These are phyloP conservation scores for Amphipoea lucens DNA, from an alignment of 2,888 invertebrate species.

Conservation along the genomic window DNA sequence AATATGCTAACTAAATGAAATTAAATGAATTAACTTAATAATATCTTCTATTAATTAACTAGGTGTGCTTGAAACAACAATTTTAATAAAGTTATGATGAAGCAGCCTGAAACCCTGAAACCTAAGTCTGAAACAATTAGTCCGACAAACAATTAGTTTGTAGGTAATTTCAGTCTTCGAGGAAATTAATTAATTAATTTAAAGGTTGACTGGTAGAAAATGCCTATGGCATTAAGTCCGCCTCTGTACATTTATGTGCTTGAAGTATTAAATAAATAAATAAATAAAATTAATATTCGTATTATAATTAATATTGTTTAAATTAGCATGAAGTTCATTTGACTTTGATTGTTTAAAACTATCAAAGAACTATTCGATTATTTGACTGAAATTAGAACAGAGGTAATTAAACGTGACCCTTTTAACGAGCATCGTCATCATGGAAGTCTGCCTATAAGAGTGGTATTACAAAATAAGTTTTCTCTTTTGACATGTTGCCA, in stretches of 20 bases:
- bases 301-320: background rate
- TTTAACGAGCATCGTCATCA: background rate
- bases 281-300: background rate
- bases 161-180: background rate
- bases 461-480: background rate
- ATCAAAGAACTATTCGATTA: background rate
- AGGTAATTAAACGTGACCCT: background rate
- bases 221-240: too few relatives aligned
- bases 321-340: background rate
- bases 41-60: background rate
- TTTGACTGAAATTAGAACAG: background rate
- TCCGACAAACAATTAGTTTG: background rate
- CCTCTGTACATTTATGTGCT: too few relatives aligned
- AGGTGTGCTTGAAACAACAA: background rate
- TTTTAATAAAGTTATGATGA: background rate
- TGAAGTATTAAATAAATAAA: too few relatives aligned
- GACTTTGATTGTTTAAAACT: background rate
- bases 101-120: background rate
- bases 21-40: background rate
- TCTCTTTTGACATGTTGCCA: background rate
- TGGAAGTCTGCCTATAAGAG: too few relatives aligned
- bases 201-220: too few relatives aligned
- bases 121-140: background rate
- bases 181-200: background rate
- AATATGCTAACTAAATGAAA: background rate